Conservation (phyloP, 2,113 vertebrate species). For the Mohoua ochrocephala region DNA sequence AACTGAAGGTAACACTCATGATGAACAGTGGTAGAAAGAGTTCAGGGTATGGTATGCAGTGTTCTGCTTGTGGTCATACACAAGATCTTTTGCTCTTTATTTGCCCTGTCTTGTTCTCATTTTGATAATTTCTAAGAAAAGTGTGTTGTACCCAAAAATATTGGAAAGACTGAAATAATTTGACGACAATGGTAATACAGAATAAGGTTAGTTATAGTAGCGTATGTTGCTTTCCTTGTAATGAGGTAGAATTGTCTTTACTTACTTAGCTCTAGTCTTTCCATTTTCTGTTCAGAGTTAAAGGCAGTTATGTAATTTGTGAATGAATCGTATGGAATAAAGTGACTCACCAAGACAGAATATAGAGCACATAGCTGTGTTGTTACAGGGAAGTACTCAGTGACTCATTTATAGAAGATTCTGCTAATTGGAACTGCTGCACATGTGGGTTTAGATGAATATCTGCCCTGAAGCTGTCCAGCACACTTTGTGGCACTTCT, state of each 20-base stretch:
- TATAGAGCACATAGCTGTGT: background rate
- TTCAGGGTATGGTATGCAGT: background rate
- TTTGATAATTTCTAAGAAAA: background rate
- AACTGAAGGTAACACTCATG: background rate
- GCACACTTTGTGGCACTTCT: background rate
- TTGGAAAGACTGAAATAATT: background rate
- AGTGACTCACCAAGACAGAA: background rate
- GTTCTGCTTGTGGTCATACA: background rate
- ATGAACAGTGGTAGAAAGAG: background rate
- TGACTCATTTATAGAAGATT: background rate
- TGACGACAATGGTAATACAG: background rate
- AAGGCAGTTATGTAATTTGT: background rate
- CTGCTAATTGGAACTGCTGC: background rate
- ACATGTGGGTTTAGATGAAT: background rate
- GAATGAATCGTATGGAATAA: background rate
- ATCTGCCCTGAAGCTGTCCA: background rate
- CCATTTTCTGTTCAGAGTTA: background rate
- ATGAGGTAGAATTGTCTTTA: background rate
- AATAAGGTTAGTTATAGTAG: background rate
- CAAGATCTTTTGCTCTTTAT: background rate
- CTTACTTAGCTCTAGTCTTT: background rate
- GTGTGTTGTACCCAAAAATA: background rate
- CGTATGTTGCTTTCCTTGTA: background rate
- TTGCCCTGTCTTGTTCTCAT: background rate
- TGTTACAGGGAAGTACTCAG: background rate